These are phyloP conservation scores for Myxocyprinus asiaticus DNA, from an alignment of 2,113 vertebrate genomes.

Conservation along the genomic window DNA sequence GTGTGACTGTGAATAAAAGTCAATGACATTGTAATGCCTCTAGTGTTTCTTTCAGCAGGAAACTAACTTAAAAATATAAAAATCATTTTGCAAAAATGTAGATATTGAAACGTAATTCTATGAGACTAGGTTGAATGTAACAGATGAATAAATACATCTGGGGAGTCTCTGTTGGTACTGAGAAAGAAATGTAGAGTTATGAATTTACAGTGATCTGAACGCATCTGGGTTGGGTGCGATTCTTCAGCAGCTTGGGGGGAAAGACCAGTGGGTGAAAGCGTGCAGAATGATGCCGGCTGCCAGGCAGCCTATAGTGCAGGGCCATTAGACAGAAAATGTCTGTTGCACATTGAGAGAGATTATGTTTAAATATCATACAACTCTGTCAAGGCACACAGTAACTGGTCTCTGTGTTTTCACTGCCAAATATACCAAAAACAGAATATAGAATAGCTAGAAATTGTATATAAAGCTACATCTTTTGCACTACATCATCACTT, in stretches of 20 bases:
- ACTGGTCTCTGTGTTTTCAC: background rate
- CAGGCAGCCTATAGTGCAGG: slow-evolving; percentile 30
- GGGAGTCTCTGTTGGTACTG: slow-evolving; percentile 9
- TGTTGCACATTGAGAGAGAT: slow-evolving; percentile 7
- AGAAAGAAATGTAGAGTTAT: background rate
- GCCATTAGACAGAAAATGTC: slow-evolving; percentile 37
- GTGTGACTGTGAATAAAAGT: too few species aligned
- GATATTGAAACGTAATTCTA: too few species aligned
- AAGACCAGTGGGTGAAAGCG: slow-evolving; percentile 3
- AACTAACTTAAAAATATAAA: too few species aligned
- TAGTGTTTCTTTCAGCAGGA: too few species aligned
- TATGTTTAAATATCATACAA: slow-evolving; percentile 45
- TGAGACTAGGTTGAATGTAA: too few species aligned
- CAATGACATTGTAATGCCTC: too few species aligned
- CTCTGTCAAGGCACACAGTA: slow-evolving; percentile 31
- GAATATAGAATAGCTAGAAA: too few species aligned
- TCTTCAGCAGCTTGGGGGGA: slow-evolving; percentile 33
- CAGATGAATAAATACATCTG: slow-evolving; percentile 29
- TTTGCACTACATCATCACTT: too few species aligned
- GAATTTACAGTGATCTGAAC: slow-evolving; percentile 35
- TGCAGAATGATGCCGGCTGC: slow-evolving; percentile 42
- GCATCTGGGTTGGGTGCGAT: slow-evolving; percentile 9
- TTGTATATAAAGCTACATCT: too few species aligned
- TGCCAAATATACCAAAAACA: slow-evolving; percentile 3
- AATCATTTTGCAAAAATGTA: too few species aligned